phyloP scores from a whole-genome alignment of 37 sponge, comb jelly and placozoan species.

The Diacarnus erythraeanus region DNA sequence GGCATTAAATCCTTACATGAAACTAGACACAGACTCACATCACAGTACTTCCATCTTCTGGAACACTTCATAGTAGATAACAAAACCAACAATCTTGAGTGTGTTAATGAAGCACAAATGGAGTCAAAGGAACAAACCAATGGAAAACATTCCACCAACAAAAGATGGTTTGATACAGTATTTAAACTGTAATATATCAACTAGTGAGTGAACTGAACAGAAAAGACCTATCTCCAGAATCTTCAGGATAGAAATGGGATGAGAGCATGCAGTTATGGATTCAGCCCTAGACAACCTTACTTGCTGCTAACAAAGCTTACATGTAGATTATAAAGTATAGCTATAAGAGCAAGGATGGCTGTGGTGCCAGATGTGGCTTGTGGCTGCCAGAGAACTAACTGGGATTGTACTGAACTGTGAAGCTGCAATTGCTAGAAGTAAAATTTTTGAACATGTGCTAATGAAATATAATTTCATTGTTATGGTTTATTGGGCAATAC shows the following conservation, averaged over 20 bases:
- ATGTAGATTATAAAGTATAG: no score
- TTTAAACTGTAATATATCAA: slow-evolving; percentile 1
- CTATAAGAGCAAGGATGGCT: not conserved
- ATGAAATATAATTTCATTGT: no score
- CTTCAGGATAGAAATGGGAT: not conserved
- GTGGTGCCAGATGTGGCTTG: slow-evolving; percentile 4
- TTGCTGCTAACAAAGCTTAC: not conserved
- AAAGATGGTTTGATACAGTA: not conserved
- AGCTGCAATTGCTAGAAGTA: no score
- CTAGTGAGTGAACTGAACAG: not conserved
- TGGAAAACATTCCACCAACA: slow-evolving; percentile 4
- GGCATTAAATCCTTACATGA: not conserved
- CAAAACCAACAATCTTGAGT: not conserved
- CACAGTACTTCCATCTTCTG: not conserved
- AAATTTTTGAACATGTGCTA: no score
- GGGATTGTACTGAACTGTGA: not conserved
- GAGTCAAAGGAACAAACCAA: not conserved
- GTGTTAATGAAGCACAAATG: slow-evolving; percentile 1
- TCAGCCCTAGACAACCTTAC: not conserved
- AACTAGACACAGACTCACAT: not conserved
- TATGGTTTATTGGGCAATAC: no score
- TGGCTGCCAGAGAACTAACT: not conserved
- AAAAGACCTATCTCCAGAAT: not conserved
- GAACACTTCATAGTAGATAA: not conserved
- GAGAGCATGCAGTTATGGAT: not conserved